Percentiles rank a stretch among this genome's conserved stretches.
Conservation (phyloP, 2,888 invertebrate species). For the Eurois occulta region DNA sequence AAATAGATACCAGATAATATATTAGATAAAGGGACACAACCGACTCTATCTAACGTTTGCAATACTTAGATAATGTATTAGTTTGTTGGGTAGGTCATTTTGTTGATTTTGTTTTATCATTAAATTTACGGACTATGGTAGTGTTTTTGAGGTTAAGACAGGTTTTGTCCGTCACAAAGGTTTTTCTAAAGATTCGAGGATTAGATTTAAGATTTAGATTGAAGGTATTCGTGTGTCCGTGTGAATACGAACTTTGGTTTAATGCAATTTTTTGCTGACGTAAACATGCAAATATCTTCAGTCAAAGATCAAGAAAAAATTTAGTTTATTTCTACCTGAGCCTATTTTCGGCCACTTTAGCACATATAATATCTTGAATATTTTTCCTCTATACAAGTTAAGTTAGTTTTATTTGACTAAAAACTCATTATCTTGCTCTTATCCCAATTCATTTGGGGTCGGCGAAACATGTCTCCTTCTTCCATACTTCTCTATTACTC, state of each 20-base stretch:
- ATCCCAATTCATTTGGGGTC: no score
- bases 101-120: conserved; percentile 35
- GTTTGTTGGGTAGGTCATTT: conserved; percentile 50
- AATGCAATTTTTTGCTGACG: not conserved
- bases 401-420: not conserved
- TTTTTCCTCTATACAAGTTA: not conserved
- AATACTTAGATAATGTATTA: conserved; percentile 47
- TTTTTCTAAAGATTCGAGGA: not conserved
- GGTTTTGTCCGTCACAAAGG: not conserved
- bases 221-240: no score
- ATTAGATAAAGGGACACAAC: conserved; percentile 52
- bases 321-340: not conserved
- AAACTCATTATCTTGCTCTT: no score
- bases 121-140: not conserved
- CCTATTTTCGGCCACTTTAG: not conserved
- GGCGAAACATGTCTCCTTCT: no score
- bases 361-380: not conserved
- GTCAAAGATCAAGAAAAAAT: not conserved
- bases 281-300: not conserved
- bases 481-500: no score
- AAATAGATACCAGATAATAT: conserved; percentile 52
- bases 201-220: no score
- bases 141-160: not conserved
- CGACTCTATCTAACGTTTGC: conserved; percentile 43
- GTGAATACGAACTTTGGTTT: not conserved